phyloP scores from a whole-genome alignment of 2,797 vertebrate genomes.

The Bradypodion pumilum region DNA sequence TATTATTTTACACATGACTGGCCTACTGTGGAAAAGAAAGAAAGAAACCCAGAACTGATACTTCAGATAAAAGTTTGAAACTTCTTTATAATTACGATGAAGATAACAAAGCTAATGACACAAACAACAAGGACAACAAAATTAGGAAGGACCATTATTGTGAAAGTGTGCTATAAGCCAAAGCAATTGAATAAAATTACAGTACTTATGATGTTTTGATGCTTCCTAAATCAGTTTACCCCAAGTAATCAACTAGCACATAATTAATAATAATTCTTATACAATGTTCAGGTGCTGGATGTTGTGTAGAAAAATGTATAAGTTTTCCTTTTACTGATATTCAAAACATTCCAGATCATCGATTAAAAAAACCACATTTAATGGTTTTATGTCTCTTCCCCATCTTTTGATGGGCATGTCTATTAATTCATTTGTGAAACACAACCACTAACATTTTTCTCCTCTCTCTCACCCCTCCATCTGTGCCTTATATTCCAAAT shows the following conservation, averaged over 20 bases:
- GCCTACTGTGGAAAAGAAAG: background rate
- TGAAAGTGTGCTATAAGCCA: conserved; percentile 5
- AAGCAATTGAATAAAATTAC: background rate
- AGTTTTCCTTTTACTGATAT: too few relatives aligned
- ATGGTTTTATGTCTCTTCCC: background rate
- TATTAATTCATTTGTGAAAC: background rate
- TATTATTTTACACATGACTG: conserved; percentile 49
- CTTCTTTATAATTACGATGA: too few relatives aligned
- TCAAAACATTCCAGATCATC: too few relatives aligned
- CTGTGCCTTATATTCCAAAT: background rate
- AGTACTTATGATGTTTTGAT: background rate
- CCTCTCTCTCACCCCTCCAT: background rate
- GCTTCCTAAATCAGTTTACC: too few relatives aligned
- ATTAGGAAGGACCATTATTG: conserved; percentile 3
- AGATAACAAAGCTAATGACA: background rate
- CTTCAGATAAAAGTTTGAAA: conserved; percentile 46
- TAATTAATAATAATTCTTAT: too few relatives aligned
- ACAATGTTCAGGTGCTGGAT: too few relatives aligned
- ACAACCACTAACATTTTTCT: background rate
- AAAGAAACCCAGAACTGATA: conserved; percentile 9
- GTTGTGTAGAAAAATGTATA: too few relatives aligned
- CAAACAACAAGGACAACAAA: background rate
- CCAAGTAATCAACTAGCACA: too few relatives aligned
- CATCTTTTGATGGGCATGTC: background rate
- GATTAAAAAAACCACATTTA: background rate